Percentiles rank a stretch among this genome's conserved stretches.
Conservation (phyloP, 1,140 invertebrate species). For the Lordiphosa collinella region DNA sequence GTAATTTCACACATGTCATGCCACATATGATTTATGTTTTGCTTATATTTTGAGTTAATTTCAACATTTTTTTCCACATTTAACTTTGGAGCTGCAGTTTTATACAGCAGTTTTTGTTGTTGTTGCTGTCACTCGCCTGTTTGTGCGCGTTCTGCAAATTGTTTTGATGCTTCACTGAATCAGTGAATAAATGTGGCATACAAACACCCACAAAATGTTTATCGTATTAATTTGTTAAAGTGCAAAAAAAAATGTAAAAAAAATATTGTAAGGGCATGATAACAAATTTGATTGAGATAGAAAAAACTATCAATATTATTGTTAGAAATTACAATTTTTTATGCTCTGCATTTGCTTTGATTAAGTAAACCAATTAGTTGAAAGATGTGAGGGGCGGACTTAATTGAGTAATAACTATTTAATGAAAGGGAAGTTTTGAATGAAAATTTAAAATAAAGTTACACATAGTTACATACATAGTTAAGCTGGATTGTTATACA, state of each 20-base stretch:
- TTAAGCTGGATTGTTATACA: too few relatives aligned
- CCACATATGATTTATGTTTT: constrained; percentile 58
- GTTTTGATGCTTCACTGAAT: constrained; percentile 51
- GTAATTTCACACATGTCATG: constrained; percentile 69
- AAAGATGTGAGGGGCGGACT: not conserved
- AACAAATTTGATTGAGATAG: constrained; percentile 3
- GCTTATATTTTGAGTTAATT: constrained; percentile 64
- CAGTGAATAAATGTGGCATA: constrained; percentile 26
- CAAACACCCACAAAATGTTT: constrained; percentile 33
- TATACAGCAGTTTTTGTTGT: constrained; percentile 21
- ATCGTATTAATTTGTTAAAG: constrained; percentile 47
- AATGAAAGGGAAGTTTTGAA: too few relatives aligned
- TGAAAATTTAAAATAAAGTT: too few relatives aligned
- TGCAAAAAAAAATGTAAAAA: constrained; percentile 25
- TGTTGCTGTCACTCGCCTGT: constrained; percentile 29
- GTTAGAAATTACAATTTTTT: constrained; percentile 23
- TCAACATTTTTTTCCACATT: constrained; percentile 19
- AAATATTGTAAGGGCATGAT: not conserved
- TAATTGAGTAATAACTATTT: not conserved
- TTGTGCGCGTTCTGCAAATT: constrained; percentile 53
- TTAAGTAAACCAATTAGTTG: constrained; percentile 40
- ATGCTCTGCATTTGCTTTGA: constrained; percentile 27
- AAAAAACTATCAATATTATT: constrained; percentile 39
- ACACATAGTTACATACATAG: too few relatives aligned
- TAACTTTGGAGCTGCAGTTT: constrained; percentile 18